Evolutionary conservation across 2,888 invertebrate genomes (phyloP).

Genomic region (Dilophus febrilis): DNA sequence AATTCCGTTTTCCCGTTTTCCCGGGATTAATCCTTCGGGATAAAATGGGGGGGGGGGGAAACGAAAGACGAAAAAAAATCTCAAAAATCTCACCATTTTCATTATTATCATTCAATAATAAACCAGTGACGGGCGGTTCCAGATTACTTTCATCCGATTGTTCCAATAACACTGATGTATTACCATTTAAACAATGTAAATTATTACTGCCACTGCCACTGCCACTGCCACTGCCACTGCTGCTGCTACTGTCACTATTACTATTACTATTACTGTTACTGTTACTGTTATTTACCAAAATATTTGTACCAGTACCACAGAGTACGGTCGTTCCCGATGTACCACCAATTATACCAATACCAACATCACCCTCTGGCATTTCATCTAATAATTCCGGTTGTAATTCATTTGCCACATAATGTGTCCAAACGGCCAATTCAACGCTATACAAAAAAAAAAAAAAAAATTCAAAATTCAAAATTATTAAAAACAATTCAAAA

Average conservation of each 20-base stretch:
- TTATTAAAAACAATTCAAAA: neutral
- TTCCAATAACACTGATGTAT: slow-evolving; percentile 12
- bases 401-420: slow-evolving; percentile 69
- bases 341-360: too few relatives aligned
- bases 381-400: slow-evolving; percentile 71
- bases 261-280: slow-evolving; percentile 4
- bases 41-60: neutral
- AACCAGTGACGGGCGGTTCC: slow-evolving; percentile 42
- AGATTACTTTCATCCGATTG: slow-evolving; percentile 64
- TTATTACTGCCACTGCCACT: slow-evolving; percentile 24
- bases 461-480: too few relatives aligned
- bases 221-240: slow-evolving; percentile 3
- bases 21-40: too few relatives aligned
- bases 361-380: slow-evolving; percentile 38
- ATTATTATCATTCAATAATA: slow-evolving; percentile 13
- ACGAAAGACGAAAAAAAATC: neutral
- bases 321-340: slow-evolving; percentile 7
- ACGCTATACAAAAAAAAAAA: too few relatives aligned
- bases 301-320: neutral
- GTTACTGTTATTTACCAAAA: neutral
- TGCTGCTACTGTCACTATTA: slow-evolving; percentile 10
- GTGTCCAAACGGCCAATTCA: slow-evolving; percentile 86
- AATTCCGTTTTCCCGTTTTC: neutral
- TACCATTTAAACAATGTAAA: slow-evolving; percentile 16
- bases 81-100: slow-evolving; percentile 12